Evolutionary conservation across 2,113 vertebrate genomes (phyloP).

Genomic region (Lamprotornis superbus): DNA sequence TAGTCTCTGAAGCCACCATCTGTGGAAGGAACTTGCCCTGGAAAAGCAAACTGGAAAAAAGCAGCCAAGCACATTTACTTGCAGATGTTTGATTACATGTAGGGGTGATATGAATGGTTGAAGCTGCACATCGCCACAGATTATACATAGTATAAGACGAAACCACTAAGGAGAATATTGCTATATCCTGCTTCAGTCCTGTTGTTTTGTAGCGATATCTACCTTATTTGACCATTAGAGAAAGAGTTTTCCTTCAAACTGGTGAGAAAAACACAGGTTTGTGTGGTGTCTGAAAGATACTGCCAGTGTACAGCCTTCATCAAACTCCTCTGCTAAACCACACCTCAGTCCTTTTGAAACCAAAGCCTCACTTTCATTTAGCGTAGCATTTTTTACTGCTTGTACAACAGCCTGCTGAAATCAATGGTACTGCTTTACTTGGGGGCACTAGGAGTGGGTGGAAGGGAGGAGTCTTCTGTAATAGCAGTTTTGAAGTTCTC

Average conservation of each 20-base stretch:
- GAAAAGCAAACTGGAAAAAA: not conserved
- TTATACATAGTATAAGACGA: not conserved
- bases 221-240: not conserved
- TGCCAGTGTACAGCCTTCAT: rapidly evolving
- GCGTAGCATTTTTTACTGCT: not conserved
- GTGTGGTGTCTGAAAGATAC: not conserved
- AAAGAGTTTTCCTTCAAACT: not conserved
- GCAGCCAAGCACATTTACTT: not conserved
- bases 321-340: rapidly evolving
- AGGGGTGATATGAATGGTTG: not conserved
- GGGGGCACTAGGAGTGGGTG: not conserved
- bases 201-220: not conserved
- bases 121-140: not conserved
- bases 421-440: not conserved
- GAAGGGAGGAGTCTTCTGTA: not conserved
- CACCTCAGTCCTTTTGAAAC: not conserved
- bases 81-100: not conserved
- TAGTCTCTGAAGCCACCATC: not conserved
- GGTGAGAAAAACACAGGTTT: not conserved
- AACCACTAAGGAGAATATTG: not conserved
- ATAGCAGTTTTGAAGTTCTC: not conserved
- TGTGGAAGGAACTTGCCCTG: not conserved
- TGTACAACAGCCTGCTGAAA: not conserved
- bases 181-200: not conserved
- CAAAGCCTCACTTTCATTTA: not conserved